A percentile compares a stretch with the other conserved stretches of the same genome.
phyloP scores from a whole-genome alignment of 2,888 invertebrate species.

The Eilema griseolum region DNA sequence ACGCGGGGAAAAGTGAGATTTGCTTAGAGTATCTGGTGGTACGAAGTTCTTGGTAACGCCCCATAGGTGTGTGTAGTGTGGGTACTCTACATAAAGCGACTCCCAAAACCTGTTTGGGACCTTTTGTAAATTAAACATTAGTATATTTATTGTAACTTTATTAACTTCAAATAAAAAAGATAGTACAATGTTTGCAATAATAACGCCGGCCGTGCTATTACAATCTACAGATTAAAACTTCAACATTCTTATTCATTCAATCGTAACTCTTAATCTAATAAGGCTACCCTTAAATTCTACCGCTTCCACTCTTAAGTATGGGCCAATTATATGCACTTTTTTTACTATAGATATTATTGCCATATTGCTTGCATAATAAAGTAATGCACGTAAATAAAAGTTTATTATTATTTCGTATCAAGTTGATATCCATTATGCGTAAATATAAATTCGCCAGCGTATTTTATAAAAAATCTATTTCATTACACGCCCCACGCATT shows the following conservation, averaged over 20 bases:
- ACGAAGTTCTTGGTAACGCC: background rate
- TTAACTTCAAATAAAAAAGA: conserved; percentile 80
- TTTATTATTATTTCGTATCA: conserved; percentile 41
- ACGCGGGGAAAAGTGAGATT: background rate
- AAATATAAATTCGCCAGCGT: conserved; percentile 54
- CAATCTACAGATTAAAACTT: conserved; percentile 77
- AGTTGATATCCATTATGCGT: conserved; percentile 47
- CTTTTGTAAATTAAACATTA: conserved; percentile 45
- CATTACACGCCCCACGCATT: conserved; percentile 35
- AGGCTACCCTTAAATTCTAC: conserved; percentile 85
- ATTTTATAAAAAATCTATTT: conserved; percentile 40
- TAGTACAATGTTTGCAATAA: conserved; percentile 80
- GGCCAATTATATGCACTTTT: conserved; percentile 62
- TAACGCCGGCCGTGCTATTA: conserved; percentile 81
- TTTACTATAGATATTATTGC: conserved; percentile 56
- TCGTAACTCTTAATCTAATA: conserved; percentile 82
- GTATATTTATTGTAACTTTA: conserved; percentile 76
- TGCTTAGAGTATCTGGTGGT: too few relatives aligned
- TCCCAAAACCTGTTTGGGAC: background rate
- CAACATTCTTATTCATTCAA: conserved; percentile 72
- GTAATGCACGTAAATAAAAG: conserved; percentile 41
- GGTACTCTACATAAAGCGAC: background rate
- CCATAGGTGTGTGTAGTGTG: background rate
- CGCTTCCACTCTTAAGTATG: conserved; percentile 67
- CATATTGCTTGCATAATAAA: conserved; percentile 66